A percentile compares a stretch with the other conserved stretches of the same genome.
These are phyloP conservation scores for Caranx melampygus DNA, from an alignment of 2,113 vertebrate genomes.

Conservation along the genomic window DNA sequence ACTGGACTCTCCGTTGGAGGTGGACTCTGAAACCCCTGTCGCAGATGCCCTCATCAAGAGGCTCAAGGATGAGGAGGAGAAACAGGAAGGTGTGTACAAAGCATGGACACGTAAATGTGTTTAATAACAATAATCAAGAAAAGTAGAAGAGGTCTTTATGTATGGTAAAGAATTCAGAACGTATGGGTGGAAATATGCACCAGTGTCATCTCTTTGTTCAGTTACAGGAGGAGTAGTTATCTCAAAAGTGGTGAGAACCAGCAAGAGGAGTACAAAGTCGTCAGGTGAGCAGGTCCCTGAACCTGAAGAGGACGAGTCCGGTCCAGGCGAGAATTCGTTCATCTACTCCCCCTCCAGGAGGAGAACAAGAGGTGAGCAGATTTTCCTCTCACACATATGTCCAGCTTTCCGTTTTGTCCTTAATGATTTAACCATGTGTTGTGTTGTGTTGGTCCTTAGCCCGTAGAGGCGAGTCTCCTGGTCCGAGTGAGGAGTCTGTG, in stretches of 20 bases:
- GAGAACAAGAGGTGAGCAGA: slow-evolving; percentile 85
- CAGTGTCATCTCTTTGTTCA: background rate
- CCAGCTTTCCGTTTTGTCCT: background rate
- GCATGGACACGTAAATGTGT: background rate
- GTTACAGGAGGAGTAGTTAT: slow-evolving; percentile 23
- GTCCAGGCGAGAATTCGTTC: slow-evolving; percentile 76
- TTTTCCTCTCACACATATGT: background rate
- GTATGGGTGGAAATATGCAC: background rate
- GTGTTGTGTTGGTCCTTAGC: slow-evolving; percentile 54
- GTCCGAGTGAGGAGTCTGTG: slow-evolving; percentile 28
- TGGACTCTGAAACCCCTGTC: slow-evolving; percentile 71
- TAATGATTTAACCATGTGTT: background rate
- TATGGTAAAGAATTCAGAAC: background rate
- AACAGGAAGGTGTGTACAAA: slow-evolving; percentile 56
- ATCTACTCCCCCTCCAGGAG: slow-evolving; percentile 86
- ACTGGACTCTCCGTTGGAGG: slow-evolving; percentile 71
- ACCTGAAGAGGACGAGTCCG: slow-evolving; percentile 43
- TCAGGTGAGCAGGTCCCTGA: slow-evolving; percentile 51
- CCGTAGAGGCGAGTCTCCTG: slow-evolving; percentile 45
- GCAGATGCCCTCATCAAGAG: slow-evolving; percentile 81
- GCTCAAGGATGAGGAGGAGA: slow-evolving; percentile 74
- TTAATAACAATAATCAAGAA: background rate
- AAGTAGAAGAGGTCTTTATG: background rate
- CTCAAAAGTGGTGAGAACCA: slow-evolving; percentile 63
- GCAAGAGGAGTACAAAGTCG: slow-evolving; percentile 46